Evolutionary conservation across 2,797 vertebrate species (phyloP).

Genomic region (Pseudochirops corinnae): DNA sequence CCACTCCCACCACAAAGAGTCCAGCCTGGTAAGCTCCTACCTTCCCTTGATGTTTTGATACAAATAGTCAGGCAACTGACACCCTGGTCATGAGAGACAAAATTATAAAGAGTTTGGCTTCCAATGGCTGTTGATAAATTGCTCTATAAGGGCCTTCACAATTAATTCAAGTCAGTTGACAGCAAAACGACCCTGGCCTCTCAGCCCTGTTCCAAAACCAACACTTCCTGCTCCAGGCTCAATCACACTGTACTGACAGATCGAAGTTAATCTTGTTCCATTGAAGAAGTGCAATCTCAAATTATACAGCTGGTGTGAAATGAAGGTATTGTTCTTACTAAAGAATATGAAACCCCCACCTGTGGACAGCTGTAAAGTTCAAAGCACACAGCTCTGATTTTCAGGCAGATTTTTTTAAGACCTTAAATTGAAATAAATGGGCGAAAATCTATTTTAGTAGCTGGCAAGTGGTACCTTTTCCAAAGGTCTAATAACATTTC

Average conservation of each 20-base stretch:
- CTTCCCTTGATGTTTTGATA: slow-evolving; percentile 84
- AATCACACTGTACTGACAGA: slow-evolving; percentile 90
- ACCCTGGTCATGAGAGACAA: slow-evolving; percentile 82
- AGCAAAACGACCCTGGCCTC: slow-evolving; percentile 89
- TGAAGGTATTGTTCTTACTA: slow-evolving; percentile 85
- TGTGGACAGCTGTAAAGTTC: background rate
- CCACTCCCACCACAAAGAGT: slow-evolving; percentile 69
- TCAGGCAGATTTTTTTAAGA: background rate
- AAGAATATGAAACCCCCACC: slow-evolving; percentile 73
- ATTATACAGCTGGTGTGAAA: slow-evolving; percentile 89
- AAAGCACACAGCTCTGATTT: background rate
- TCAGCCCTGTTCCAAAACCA: slow-evolving; percentile 92
- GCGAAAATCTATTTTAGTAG: slow-evolving; percentile 14
- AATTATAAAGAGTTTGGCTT: slow-evolving; percentile 83
- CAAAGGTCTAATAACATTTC: background rate
- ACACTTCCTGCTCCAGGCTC: slow-evolving; percentile 89
- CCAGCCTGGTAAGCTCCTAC: slow-evolving; percentile 79
- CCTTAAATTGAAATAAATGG: background rate
- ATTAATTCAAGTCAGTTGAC: slow-evolving; percentile 91
- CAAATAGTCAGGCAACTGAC: slow-evolving; percentile 77
- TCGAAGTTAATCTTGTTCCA: slow-evolving; percentile 90
- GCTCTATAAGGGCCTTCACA: slow-evolving; percentile 86
- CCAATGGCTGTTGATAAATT: slow-evolving; percentile 89
- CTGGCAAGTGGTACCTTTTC: background rate
- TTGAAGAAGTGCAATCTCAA: slow-evolving; percentile 89